Conservation (phyloP, 2,797 vertebrate genomes). For the Monodelphis domestica region DNA sequence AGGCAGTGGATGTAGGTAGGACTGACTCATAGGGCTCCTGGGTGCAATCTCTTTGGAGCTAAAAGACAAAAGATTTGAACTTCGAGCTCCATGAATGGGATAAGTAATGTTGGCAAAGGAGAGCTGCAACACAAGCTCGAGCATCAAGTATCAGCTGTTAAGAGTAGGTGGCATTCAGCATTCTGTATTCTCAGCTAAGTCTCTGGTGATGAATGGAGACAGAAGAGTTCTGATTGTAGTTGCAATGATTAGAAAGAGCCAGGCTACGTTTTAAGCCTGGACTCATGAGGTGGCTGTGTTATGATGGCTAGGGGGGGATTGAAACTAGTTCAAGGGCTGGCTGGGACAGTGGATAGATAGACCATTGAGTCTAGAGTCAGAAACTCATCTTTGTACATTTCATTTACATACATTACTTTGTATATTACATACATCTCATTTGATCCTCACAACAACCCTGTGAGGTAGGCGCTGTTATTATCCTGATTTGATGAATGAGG, state of each 20-base stretch:
- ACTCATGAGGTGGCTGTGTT: neutral
- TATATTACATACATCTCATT: too few relatives aligned
- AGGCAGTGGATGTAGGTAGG: neutral
- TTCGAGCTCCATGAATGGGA: constrained; percentile 41
- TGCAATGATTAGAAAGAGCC: neutral
- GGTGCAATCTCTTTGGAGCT: neutral
- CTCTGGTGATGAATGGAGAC: neutral
- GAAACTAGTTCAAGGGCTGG: neutral
- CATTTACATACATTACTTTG: too few relatives aligned
- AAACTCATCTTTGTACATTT: too few relatives aligned
- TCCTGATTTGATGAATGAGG: neutral
- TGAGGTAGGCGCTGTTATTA: neutral
- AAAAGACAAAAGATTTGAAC: constrained; percentile 56
- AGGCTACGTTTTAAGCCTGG: neutral
- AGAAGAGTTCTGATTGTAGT: neutral
- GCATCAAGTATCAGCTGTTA: constrained; percentile 36
- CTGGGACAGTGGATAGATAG: too few relatives aligned
- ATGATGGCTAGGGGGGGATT: neutral
- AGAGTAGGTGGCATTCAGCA: neutral
- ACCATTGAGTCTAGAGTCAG: too few relatives aligned
- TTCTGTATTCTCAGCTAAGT: neutral
- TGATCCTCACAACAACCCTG: neutral
- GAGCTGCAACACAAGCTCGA: constrained; percentile 6
- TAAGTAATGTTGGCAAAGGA: constrained; percentile 31
- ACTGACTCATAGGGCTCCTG: constrained; percentile 11